These are phyloP conservation scores for Oncorhynchus keta DNA, from an alignment of 2,113 vertebrate species.

Conservation along the genomic window DNA sequence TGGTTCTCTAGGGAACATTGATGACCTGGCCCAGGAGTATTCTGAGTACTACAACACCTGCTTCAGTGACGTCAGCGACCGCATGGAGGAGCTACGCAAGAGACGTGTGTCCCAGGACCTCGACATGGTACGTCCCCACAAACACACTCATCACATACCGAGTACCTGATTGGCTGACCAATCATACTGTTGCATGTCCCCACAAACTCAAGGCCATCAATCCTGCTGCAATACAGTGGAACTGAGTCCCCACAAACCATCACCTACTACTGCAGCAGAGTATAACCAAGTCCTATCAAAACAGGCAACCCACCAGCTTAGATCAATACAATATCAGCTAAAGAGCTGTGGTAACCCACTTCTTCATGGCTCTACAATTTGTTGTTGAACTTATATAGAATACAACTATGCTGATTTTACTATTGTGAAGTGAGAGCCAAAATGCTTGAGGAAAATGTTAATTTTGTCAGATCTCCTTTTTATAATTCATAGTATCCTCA, in stretches of 20 bases:
- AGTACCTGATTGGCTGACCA: background rate
- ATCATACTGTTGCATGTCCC: background rate
- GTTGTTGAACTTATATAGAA: too few species aligned
- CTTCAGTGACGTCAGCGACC: slow-evolving; percentile 88
- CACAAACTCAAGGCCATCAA: background rate
- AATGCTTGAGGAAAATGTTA: background rate
- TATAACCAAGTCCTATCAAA: too few species aligned
- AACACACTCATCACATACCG: background rate
- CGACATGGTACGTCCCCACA: slow-evolving; percentile 78
- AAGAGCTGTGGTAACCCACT: too few species aligned
- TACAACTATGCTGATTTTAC: too few species aligned
- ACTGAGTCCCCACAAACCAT: too few species aligned
- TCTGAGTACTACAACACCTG: slow-evolving; percentile 94
- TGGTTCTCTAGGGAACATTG: slow-evolving; percentile 91
- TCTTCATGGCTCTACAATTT: too few species aligned
- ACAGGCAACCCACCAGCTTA: too few species aligned
- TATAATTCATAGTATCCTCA: background rate
- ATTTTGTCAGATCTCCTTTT: background rate
- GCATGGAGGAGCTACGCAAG: slow-evolving; percentile 93
- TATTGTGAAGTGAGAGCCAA: background rate
- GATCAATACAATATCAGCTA: too few species aligned
- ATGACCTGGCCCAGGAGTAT: slow-evolving; percentile 92
- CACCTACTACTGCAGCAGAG: too few species aligned
- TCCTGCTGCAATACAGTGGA: too few species aligned
- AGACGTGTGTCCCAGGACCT: slow-evolving; percentile 91